Evolutionary conservation across 2,888 invertebrate species (phyloP).

Genomic region (Adelphocoris suturalis): DNA sequence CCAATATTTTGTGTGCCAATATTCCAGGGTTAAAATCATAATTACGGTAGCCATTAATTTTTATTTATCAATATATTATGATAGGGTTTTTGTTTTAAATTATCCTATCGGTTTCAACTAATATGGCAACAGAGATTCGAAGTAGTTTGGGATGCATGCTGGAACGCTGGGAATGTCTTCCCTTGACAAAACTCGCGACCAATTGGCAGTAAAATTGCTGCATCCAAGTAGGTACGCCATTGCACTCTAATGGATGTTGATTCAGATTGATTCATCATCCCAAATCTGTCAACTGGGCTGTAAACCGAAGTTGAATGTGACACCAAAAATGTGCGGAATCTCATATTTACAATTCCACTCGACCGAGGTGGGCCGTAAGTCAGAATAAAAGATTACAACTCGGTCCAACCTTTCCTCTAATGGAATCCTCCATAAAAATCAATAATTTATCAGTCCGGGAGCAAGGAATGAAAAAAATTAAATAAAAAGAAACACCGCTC

Average conservation of each 20-base stretch:
- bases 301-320: constrained; percentile 39
- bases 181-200: no score
- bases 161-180: no score
- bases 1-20: no score
- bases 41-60: no score
- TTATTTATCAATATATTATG: no score
- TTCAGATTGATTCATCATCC: constrained; percentile 16
- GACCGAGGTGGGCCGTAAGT: not conserved
- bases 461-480: not conserved
- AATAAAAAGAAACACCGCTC: constrained; percentile 4
- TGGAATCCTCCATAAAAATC: constrained; percentile 31
- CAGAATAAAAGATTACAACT: constrained; percentile 32
- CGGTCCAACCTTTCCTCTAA: constrained; percentile 13
- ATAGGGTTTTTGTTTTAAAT: no score
- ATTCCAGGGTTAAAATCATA: no score
- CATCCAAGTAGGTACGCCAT: no score
- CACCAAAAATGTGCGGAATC: constrained; percentile 12
- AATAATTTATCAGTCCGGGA: constrained; percentile 28
- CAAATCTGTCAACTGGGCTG: not conserved
- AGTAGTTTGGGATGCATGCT: no score
- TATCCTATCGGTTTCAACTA: no score
- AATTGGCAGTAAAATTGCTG: no score
- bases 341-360: constrained; percentile 16
- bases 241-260: not conserved
- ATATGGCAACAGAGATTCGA: no score